These are phyloP conservation scores for Ctenopoma multispine DNA, from an alignment of 2,797 vertebrate genomes.

Conservation along the genomic window DNA sequence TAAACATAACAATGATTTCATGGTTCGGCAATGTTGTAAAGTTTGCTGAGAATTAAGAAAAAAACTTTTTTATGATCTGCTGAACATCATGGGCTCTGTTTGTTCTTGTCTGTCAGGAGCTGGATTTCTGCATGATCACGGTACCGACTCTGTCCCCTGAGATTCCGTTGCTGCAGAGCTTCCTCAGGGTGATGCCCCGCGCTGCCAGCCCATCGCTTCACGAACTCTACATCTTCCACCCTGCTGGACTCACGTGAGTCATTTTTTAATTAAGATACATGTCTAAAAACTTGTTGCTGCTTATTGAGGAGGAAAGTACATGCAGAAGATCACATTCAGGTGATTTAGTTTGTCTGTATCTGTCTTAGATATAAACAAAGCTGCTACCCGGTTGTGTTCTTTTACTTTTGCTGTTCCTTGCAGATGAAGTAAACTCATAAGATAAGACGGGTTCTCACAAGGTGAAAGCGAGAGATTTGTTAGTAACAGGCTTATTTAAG, in stretches of 20 bases:
- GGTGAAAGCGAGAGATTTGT: background rate
- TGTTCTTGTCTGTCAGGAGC: slow-evolving; percentile 78
- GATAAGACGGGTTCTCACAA: background rate
- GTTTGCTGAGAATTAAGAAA: background rate
- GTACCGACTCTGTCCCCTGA: slow-evolving; percentile 84
- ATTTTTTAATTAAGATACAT: too few species aligned
- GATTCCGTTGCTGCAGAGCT: slow-evolving; percentile 87
- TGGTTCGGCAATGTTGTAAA: background rate
- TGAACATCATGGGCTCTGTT: background rate
- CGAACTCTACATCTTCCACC: slow-evolving; percentile 90
- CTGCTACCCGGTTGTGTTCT: too few species aligned
- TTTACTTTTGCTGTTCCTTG: too few species aligned
- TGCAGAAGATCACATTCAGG: too few species aligned
- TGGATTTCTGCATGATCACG: slow-evolving; percentile 88
- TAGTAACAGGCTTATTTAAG: too few species aligned
- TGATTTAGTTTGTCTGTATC: too few species aligned
- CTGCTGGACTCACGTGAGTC: slow-evolving; percentile 83
- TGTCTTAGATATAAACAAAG: background rate
- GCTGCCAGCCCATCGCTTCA: slow-evolving; percentile 61
- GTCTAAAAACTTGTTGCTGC: too few species aligned
- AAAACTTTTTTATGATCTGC: background rate
- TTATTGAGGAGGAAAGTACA: too few species aligned
- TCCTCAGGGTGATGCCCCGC: slow-evolving; percentile 80
- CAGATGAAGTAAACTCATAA: too few species aligned
- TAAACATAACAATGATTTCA: background rate